phyloP scores from a whole-genome alignment of 1,140 invertebrate genomes.

The Eumeta japonica region DNA sequence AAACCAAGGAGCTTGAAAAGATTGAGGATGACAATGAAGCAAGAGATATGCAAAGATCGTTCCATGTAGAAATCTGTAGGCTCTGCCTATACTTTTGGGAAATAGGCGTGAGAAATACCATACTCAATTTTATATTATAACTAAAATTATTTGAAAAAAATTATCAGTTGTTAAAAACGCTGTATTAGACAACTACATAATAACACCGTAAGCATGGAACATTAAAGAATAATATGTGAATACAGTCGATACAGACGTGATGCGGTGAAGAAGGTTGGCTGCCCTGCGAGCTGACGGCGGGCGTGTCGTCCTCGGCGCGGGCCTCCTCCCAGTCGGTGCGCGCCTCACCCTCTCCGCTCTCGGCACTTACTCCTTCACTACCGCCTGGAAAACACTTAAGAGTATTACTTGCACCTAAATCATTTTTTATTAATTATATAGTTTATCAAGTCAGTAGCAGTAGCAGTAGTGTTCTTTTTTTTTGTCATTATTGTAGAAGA shows the following conservation, averaged over 20 bases:
- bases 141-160: background rate
- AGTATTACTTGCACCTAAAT: too few species aligned
- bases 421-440: conserved; percentile 1
- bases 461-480: too few species aligned
- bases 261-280: conserved; percentile 49
- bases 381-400: background rate
- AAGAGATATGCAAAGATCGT: too few species aligned
- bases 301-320: conserved; percentile 42
- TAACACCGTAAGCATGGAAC: background rate
- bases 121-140: too few species aligned
- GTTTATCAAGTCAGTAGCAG: too few species aligned
- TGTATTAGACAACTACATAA: conserved; percentile 17
- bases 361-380: background rate
- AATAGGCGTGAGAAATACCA: too few species aligned
- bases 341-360: conserved; percentile 7
- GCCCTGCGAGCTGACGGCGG: conserved; percentile 52
- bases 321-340: conserved; percentile 41
- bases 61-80: too few species aligned
- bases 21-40: too few species aligned
- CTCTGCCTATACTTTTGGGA: too few species aligned
- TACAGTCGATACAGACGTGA: conserved; percentile 23
- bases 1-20: too few species aligned
- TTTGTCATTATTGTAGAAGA: too few species aligned
- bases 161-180: background rate
- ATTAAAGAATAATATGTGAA: background rate